Percentiles rank a stretch among this genome's conserved stretches.
Conservation (phyloP, 1,140 invertebrate genomes). For the Vollenhovia emeryi region DNA sequence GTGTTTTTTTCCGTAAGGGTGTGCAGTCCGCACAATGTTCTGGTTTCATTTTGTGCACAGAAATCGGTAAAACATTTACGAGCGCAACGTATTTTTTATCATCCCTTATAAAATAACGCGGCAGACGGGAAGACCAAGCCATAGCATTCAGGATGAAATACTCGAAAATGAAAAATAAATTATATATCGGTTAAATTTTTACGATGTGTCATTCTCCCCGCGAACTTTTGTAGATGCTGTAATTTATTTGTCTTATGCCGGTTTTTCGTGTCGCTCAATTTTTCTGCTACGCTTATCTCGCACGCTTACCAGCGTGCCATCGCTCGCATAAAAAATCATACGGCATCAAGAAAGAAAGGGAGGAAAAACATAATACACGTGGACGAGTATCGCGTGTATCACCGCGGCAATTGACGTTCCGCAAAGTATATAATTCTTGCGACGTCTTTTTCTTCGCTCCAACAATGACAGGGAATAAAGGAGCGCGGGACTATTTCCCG, state of each 20-base stretch:
- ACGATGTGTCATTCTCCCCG: no score
- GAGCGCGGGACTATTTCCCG: neutral
- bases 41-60: no score
- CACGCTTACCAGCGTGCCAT: neutral
- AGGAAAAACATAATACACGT: neutral
- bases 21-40: no score
- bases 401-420: neutral
- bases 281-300: neutral
- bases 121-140: no score
- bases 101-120: no score
- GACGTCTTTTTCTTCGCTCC: neutral
- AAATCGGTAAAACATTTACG: no score
- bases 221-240: neutral
- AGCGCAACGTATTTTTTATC: no score
- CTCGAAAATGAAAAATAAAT: neutral
- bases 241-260: neutral
- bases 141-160: neutral
- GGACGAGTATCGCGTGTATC: neutral
- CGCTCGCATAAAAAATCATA: neutral
- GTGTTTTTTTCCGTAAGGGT: no score
- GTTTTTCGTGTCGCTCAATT: neutral
- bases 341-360: neutral
- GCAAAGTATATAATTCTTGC: neutral
- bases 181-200: neutral
- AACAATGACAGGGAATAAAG: neutral